Conservation (phyloP, 2,888 invertebrate genomes). For the Drosophila sordidula region DNA sequence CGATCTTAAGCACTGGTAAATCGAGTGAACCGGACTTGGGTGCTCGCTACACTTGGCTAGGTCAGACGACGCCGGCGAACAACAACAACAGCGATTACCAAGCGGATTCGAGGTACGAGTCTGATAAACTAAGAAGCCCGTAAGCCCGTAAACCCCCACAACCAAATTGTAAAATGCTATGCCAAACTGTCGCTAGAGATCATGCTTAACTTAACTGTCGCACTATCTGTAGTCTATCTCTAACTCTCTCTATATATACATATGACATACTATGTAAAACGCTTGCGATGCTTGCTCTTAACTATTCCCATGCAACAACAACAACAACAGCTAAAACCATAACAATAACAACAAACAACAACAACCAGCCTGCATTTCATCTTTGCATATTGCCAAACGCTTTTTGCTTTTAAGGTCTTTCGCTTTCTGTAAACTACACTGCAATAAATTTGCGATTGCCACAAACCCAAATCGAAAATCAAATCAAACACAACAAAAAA, state of each 20-base stretch:
- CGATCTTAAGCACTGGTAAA: conserved; percentile 88
- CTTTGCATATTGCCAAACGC: conserved; percentile 44
- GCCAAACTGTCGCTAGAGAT: conserved; percentile 70
- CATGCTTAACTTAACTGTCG: conserved; percentile 74
- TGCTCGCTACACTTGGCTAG: conserved; percentile 68
- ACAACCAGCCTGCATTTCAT: conserved; percentile 26
- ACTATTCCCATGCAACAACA: conserved; percentile 51
- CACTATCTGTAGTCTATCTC: conserved; percentile 65
- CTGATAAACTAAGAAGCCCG: conserved; percentile 1
- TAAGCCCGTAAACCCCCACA: conserved; percentile 15
- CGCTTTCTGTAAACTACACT: conserved; percentile 50
- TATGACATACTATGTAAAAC: conserved; percentile 17
- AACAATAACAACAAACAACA: conserved; percentile 2
- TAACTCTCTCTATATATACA: conserved; percentile 21
- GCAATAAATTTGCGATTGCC: conserved; percentile 33
- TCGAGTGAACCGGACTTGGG: conserved; percentile 59
- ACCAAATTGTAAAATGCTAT: conserved; percentile 54
- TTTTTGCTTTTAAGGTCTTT: conserved; percentile 55
- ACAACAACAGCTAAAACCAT: conserved; percentile 24
- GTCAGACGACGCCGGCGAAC: conserved; percentile 59
- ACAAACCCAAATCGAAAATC: conserved; percentile 24
- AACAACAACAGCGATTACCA: conserved; percentile 63
- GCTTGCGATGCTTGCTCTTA: conserved; percentile 52
- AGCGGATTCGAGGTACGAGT: conserved; percentile 80
- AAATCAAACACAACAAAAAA: conserved; percentile 33